Base-by-base conservation (phyloP, 2,888 invertebrate genomes). In the Xestoiulus laeticollis region DNA sequence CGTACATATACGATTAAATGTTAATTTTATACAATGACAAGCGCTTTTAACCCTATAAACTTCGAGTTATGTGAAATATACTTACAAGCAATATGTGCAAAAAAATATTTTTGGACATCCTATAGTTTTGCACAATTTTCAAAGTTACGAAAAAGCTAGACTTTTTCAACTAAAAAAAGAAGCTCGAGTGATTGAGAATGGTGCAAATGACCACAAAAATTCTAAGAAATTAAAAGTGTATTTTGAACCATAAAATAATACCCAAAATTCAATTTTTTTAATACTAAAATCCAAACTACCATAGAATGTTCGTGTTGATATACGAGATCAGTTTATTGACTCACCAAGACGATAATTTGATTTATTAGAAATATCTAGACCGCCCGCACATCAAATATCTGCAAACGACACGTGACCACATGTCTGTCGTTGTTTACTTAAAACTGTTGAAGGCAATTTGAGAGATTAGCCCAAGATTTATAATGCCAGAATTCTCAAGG, bases 301-400 rank as follows among this genome's bases (percentile, higher is more conserved):
- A 22, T 59, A n/a, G 59, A 16, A 16, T 48, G 16, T 5, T 59
- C 4, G 22, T 22, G n/a, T 59, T 3, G 59, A 22, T 59, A 59
- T n/a, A 22, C 8, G 59, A 59, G 59, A 19, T 0, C 59, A 59
- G 59, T 59, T 59, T 59, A 59, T 59, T 59, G 59, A 19, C 59
- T 19, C 5, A 22, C 2, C 59, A 59, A 59, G 19, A n/a, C n/a
- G 59, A 59, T 59, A 16, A 22, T 59, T 59, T 59, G 59, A 59
- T 59, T 59, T 59, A 59, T 59, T n/a, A 22, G n/a, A n/a, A 59
- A 59, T n/a, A 59, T 59, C n/a, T 59, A 22, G 59, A 59, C 59
- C 22, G 16, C 22, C 59, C 59, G 6, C 59, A 59, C 59, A 59
- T 59, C 59, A 59, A 59, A 59, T n/a, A 59, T 59, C 19, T 22